phyloP scores from a whole-genome alignment of 1,140 invertebrate species.

The Orius laevigatus region DNA sequence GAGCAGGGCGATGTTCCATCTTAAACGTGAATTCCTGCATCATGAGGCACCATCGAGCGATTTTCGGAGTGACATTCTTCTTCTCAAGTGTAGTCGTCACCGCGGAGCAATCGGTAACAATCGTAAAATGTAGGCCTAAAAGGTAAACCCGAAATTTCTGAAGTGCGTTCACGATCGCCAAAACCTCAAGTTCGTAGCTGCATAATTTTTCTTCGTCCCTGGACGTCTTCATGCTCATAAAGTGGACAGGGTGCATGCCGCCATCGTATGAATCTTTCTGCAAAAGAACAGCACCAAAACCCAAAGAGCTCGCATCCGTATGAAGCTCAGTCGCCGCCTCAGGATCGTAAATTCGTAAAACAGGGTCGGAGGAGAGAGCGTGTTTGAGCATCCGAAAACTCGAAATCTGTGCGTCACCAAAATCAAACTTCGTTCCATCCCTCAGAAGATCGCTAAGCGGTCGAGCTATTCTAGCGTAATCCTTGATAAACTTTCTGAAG shows the following conservation, averaged over 20 bases:
- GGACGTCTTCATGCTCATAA: constrained; percentile 27
- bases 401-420: background rate
- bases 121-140: constrained; percentile 29
- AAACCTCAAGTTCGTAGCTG: constrained; percentile 27
- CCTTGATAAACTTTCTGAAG: constrained; percentile 25
- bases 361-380: constrained; percentile 23
- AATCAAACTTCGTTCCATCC: constrained; percentile 11
- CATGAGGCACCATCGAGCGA: constrained; percentile 16
- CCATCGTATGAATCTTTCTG: constrained; percentile 21
- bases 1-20: constrained; percentile 11
- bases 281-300: constrained; percentile 22
- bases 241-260: constrained; percentile 24
- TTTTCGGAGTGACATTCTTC: constrained; percentile 26
- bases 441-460: constrained; percentile 23
- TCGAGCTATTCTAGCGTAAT: constrained; percentile 21
- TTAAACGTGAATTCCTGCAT: constrained; percentile 17
- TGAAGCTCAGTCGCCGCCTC: constrained; percentile 22
- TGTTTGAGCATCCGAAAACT: constrained; percentile 26
- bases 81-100: constrained; percentile 30
- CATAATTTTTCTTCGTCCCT: constrained; percentile 28
- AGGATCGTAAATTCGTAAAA: constrained; percentile 26
- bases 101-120: constrained; percentile 34
- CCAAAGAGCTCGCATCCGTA: constrained; percentile 23
- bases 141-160: constrained; percentile 32
- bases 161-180: constrained; percentile 28